Evolutionary conservation across 2,113 vertebrate genomes (phyloP), one percentile per base, ranked within the genome.

Genomic region (Neopipo cinnamomea): DNA sequence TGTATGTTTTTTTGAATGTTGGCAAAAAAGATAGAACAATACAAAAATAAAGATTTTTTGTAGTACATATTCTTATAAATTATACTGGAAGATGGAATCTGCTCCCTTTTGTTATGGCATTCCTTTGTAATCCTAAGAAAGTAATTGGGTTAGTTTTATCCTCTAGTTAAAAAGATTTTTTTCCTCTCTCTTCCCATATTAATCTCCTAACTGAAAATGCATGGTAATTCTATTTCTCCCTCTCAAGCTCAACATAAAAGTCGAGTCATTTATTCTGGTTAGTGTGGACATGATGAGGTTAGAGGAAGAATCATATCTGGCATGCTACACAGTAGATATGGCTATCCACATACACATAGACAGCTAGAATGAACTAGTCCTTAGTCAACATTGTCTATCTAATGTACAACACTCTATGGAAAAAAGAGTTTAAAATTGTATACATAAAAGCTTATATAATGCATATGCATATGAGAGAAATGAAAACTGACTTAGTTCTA

Each of bases 141-240:
- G 14, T 16, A 76, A 59, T 33, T 14, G 5, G 14, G 25, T 68
- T 61, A 37, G 13, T n/a, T 94, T 86, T 88, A 18, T 7, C 4
- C 14, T 46, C 37, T 52, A 42, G 3, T 53, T 89, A 55, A 50
- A 55, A 12, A 50, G 12, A 24, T 21, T 49, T 79, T 79, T 59
- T 79, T 71, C 0, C 6, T 58, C 11, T 68, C 10, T 71, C 25
- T 67, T 8, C 22, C 3, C 1, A 2, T 2, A 2, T 65, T 52
- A 42, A 6, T 58, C 53, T 11, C 15, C 14, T 58, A 73, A 75
- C 13, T 39, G 17, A 70, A 80, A 76, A 76, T 21, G 24, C 5
- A 8, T 16, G 12, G 12, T 70, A 70, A 77, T 73, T 66, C 58
- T 56, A 25, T 76, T 70, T 82, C 31, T 73, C 3, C 4, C 6